These are phyloP conservation scores for Macrobrachium rosenbergii DNA, from an alignment of 1,140 invertebrate genomes.

Conservation along the genomic window DNA sequence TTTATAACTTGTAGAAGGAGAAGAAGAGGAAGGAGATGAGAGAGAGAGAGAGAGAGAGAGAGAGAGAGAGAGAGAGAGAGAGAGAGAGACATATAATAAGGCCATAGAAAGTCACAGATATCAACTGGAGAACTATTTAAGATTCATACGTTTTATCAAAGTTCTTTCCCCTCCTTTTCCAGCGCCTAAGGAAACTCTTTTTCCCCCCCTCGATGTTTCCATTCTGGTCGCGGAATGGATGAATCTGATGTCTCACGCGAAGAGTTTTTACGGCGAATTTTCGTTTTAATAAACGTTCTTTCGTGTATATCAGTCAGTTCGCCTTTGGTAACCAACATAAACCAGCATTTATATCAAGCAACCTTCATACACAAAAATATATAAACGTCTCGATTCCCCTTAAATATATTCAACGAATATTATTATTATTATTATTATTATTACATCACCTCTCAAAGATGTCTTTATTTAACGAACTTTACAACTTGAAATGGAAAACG, in stretches of 20 bases:
- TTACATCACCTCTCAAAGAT: not conserved
- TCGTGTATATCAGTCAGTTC: too few species aligned
- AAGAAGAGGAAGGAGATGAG: not conserved
- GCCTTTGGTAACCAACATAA: too few species aligned
- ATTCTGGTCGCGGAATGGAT: too few species aligned
- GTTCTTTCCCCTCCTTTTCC: not conserved
- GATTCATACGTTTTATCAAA: constrained; percentile 37
- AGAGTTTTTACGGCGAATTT: too few species aligned
- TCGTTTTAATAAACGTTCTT: too few species aligned
- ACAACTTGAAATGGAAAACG: not conserved
- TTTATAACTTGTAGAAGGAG: too few species aligned
- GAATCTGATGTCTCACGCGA: too few species aligned
- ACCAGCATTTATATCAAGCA: too few species aligned
- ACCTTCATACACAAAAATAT: too few species aligned
- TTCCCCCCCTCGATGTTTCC: not conserved
- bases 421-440: too few species aligned
- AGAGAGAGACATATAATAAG: constrained; percentile 29
- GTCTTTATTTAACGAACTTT: not conserved
- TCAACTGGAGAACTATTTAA: constrained; percentile 42
- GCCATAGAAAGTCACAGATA: constrained; percentile 44
- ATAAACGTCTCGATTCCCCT: too few species aligned
- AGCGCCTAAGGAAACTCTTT: not conserved
- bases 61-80: constrained; percentile 12
- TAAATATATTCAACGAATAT: too few species aligned
- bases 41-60: constrained; percentile 1